A percentile compares a stretch with the other conserved stretches of the same genome.
These are phyloP conservation scores for Palaemon carinicauda DNA, from an alignment of 1,140 invertebrate genomes.

Conservation along the genomic window DNA sequence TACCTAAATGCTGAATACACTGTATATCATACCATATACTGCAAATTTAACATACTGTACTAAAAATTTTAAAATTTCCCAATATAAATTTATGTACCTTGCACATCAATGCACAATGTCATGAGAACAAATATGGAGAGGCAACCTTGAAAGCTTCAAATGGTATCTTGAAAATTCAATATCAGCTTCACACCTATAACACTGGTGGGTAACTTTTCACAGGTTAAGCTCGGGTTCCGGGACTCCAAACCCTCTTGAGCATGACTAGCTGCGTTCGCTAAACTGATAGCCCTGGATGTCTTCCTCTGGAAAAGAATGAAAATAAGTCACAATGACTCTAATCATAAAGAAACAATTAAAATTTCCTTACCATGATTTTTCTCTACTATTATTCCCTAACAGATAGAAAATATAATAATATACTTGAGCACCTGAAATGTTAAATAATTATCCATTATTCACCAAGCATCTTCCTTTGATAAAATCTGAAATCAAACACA, in stretches of 20 bases:
- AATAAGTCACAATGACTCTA: not conserved
- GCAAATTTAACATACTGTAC: too few species aligned
- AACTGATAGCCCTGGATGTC: constrained; percentile 56
- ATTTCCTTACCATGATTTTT: not conserved
- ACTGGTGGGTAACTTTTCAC: constrained; percentile 19
- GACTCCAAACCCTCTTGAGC: constrained; percentile 1
- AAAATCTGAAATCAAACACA: too few species aligned
- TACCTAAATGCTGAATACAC: too few species aligned
- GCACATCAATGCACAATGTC: too few species aligned
- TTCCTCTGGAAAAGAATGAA: constrained; percentile 46
- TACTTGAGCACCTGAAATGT: too few species aligned
- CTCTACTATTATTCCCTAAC: too few species aligned
- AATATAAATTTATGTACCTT: too few species aligned
- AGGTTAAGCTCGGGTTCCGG: constrained; percentile 40
- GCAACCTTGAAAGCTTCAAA: constrained; percentile 29
- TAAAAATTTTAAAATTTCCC: too few species aligned
- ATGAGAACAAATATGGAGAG: not conserved
- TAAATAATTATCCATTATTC: too few species aligned
- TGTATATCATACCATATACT: too few species aligned
- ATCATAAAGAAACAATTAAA: not conserved
- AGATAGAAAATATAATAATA: too few species aligned
- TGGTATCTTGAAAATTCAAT: constrained; percentile 16
- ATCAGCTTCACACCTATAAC: constrained; percentile 31
- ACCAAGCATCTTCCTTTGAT: too few species aligned
- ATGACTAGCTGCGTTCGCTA: constrained; percentile 57